phyloP scores from a whole-genome alignment of 2,888 invertebrate genomes.

The Molorchus minor region DNA sequence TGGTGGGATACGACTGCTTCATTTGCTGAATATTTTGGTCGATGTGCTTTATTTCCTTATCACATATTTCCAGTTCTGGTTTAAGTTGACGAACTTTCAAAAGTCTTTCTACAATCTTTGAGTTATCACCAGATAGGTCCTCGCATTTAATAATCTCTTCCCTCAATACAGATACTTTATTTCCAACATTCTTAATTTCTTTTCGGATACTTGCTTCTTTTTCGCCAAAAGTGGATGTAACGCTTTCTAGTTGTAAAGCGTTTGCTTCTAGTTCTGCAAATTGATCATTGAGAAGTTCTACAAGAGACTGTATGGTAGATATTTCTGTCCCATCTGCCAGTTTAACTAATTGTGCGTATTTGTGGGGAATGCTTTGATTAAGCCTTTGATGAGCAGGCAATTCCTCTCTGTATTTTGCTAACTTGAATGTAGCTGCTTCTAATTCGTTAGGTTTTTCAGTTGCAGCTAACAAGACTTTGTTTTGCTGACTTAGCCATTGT shows the following conservation, averaged over 20 bases:
- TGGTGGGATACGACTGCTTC: slow-evolving; percentile 78
- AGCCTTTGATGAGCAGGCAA: slow-evolving; percentile 80
- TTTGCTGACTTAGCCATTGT: slow-evolving; percentile 86
- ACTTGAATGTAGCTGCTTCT: slow-evolving; percentile 79
- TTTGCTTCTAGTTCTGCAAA: slow-evolving; percentile 78
- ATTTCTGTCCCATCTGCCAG: slow-evolving; percentile 77
- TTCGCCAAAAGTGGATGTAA: slow-evolving; percentile 77
- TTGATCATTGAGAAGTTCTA: slow-evolving; percentile 75
- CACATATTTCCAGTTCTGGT: slow-evolving; percentile 74
- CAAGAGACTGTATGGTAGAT: slow-evolving; percentile 73
- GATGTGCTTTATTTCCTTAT: slow-evolving; percentile 74
- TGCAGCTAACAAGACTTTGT: slow-evolving; percentile 78
- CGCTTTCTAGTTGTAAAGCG: slow-evolving; percentile 77
- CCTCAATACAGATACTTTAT: slow-evolving; percentile 76
- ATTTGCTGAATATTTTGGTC: slow-evolving; percentile 76
- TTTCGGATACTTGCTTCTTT: slow-evolving; percentile 78
- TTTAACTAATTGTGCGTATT: slow-evolving; percentile 81
- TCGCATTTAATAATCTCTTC: slow-evolving; percentile 90
- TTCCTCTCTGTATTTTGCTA: slow-evolving; percentile 87
- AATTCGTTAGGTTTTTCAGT: slow-evolving; percentile 82
- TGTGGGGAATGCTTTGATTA: slow-evolving; percentile 79
- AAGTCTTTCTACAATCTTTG: slow-evolving; percentile 81
- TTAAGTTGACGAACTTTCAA: slow-evolving; percentile 78
- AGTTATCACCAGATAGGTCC: slow-evolving; percentile 87
- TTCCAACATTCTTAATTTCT: slow-evolving; percentile 76